phyloP scores from a whole-genome alignment of 1,140 invertebrate genomes.

The Tetramorium parvispinum region DNA sequence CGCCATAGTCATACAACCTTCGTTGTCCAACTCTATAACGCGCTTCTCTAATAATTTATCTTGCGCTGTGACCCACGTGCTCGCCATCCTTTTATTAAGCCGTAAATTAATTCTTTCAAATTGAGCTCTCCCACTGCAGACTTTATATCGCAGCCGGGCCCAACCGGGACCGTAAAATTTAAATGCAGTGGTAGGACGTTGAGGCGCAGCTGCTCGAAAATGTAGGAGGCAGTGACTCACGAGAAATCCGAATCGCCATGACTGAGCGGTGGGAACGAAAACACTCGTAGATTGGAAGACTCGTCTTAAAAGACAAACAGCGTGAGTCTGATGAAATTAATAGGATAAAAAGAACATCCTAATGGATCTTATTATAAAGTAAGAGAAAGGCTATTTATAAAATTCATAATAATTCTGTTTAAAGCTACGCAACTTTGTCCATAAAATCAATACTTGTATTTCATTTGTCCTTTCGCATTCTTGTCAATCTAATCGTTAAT shows the following conservation, averaged over 20 bases:
- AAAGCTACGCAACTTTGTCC: background rate
- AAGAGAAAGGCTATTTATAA: background rate
- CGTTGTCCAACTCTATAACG: background rate
- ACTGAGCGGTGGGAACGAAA: slow-evolving; percentile 37
- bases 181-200: slow-evolving; percentile 64
- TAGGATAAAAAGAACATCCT: background rate
- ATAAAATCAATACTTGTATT: background rate
- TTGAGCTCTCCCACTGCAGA: slow-evolving; percentile 16
- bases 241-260: slow-evolving; percentile 65
- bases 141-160: background rate
- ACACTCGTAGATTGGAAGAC: slow-evolving; percentile 52
- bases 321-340: background rate
- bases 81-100: slow-evolving; percentile 47
- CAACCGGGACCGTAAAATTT: slow-evolving; percentile 58
- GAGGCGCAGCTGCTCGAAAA: slow-evolving; percentile 60
- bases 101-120: slow-evolving; percentile 54
- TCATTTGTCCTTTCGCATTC: background rate
- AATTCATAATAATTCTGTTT: background rate
- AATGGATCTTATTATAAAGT: background rate
- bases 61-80: slow-evolving; percentile 5
- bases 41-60: slow-evolving; percentile 43
- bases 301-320: slow-evolving; percentile 32
- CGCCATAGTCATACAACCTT: background rate
- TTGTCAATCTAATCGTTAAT: background rate
- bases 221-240: slow-evolving; percentile 66